Evolutionary conservation across 2,888 invertebrate genomes (phyloP), one percentile per base, ranked within the genome.

Genomic region (Eurytoma californica): DNA sequence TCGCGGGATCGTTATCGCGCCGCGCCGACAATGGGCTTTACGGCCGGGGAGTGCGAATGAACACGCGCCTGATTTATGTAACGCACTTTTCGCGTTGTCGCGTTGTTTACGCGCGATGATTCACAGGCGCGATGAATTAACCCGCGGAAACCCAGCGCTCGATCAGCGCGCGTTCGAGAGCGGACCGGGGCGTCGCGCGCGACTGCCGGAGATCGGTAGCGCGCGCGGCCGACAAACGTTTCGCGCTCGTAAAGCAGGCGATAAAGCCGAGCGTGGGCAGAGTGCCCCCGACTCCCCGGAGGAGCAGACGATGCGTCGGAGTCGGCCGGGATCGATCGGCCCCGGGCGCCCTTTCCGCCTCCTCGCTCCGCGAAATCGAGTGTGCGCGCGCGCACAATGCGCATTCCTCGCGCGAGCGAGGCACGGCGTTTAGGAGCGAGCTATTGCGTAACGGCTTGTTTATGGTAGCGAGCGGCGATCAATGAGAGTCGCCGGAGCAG

Each of bases 371-470:
- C 60, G 49, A 39, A 65, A 63, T 53, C 61, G 61, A 61, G 60
- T 16, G 30, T 39, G 53, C 20, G 20, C 51, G 60, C 49, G 20
- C n/a, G 58, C 74, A 68, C 66, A 74, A 74, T 39, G 39, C 39
- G 39, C 39, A 39, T 39, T 39, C 39, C 39, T 39, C 39, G 30
- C 30, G 30, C 30, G 30, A 30, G 30, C 30, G 2, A 2, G 39
- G 9, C 39, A 9, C 9, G 7, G 39, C 39, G 39, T 39, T 39
- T 39, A 39, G 39, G 61, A 20, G 55, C 16, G 55, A 53, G 49
- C 14, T 24, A 86, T 87, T 87, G 84, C 84, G 84, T 87, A 87
- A 87, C 86, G 83, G 82, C 85, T 86, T 87, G 86, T 87, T 87
- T 87, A 87, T 86, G 85, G 83, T 84, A 84, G 84, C 84, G 84